These are phyloP conservation scores for Orthonevra nobilis DNA, from an alignment of 2,888 invertebrate genomes.

Conservation along the genomic window DNA sequence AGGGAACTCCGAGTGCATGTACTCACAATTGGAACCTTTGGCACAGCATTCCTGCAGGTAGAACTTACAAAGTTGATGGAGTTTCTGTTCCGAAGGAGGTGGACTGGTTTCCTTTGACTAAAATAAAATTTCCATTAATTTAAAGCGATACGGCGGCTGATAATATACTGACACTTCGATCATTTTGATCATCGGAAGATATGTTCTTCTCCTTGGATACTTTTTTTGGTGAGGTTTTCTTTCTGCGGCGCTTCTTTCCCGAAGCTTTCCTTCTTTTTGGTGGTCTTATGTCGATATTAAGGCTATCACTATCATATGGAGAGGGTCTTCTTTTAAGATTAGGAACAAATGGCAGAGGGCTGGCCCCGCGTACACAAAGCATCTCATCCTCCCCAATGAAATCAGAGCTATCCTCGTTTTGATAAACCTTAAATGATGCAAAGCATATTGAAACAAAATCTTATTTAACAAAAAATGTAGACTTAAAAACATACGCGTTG, in stretches of 20 bases:
- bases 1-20: constrained; percentile 63
- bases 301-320: constrained; percentile 20
- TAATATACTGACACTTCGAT: constrained; percentile 4
- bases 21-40: constrained; percentile 40
- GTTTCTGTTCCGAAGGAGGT: constrained; percentile 15
- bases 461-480: neutral
- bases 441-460: too few relatives aligned
- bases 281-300: neutral
- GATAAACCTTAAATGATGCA: neutral
- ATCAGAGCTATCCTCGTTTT: constrained; percentile 1
- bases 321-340: constrained; percentile 15
- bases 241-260: constrained; percentile 10
- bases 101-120: constrained; percentile 9
- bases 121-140: too few relatives aligned
- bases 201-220: neutral
- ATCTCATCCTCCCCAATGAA: constrained; percentile 50
- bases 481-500: neutral
- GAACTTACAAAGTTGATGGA: constrained; percentile 54
- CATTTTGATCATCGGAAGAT: constrained; percentile 19
- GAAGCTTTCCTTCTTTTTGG: constrained; percentile 32
- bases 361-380: constrained; percentile 61
- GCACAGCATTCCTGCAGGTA: constrained; percentile 40
- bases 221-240: constrained; percentile 25
- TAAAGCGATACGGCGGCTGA: neutral
- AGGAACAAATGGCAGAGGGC: constrained; percentile 14